Conservation (phyloP, 2,888 invertebrate genomes). For the Cyaniris semiargus region DNA sequence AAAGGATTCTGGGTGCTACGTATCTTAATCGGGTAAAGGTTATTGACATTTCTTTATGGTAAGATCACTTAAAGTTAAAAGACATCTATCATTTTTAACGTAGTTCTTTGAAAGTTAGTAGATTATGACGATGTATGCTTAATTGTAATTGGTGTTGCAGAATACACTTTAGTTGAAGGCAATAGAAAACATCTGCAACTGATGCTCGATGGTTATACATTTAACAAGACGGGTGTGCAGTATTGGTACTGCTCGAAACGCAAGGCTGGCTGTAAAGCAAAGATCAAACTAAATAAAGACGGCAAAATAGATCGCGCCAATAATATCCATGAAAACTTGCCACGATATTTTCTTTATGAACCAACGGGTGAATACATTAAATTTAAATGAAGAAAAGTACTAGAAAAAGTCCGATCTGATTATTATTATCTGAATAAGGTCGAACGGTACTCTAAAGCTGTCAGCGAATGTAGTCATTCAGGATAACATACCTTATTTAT, state of each 20-base stretch:
- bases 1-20: too few species aligned
- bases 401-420: neutral
- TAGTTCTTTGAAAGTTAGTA: neutral
- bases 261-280: slow-evolving; percentile 44
- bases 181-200: slow-evolving; percentile 37
- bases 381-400: neutral
- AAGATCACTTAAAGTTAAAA: neutral
- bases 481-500: neutral
- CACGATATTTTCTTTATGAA: neutral
- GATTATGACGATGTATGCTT: neutral
- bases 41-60: neutral
- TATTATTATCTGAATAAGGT: too few species aligned
- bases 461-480: neutral
- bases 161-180: slow-evolving; percentile 1
- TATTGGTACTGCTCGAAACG: slow-evolving; percentile 48
- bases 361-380: slow-evolving; percentile 1
- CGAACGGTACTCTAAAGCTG: too few species aligned
- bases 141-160: slow-evolving; percentile 13
- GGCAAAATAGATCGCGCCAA: slow-evolving; percentile 39
- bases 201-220: slow-evolving; percentile 45
- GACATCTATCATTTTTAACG: too few species aligned
- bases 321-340: slow-evolving; percentile 8
- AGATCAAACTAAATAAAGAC: slow-evolving; percentile 40
- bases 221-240: slow-evolving; percentile 40
- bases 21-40: neutral